Evolutionary conservation across 2,797 vertebrate genomes (phyloP), one percentile per base, ranked within the genome.

Genomic region (Alauda arvensis): DNA sequence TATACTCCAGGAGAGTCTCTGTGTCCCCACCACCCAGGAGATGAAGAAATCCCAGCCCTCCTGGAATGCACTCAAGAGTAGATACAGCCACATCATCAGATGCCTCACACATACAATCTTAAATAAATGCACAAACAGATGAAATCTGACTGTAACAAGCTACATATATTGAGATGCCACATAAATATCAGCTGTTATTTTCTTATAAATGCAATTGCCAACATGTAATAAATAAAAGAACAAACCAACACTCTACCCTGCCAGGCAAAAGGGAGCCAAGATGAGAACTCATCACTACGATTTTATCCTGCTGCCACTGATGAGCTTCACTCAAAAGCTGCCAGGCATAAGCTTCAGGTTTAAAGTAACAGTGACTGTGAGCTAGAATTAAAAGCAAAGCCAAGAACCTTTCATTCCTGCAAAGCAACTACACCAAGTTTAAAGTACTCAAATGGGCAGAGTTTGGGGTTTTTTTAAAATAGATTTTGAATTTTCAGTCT

Each of bases 161-260:
- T 52, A 77, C 55, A 52, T 87, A 62, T 62, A 91, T 52, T 79
- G 63, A 88, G 59, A 83, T 88, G 92, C 8, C 77, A 83, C 74
- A 78, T 85, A 94, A 92, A 94, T 91, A 94, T 83, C 89, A 94
- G 88, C 88, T 93, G 89, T 93, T 94, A 91, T 94, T 94, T 94
- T 89, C 88, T 91, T 84, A 95, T 88, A 89, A 93, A 95, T 86
- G 88, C 66, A 80, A 89, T 79, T 91, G 89, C 85, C 75, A 94
- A 79, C 3, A 3, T 79, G 66, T 74, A 94, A 89, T 87, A 91
- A 93, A 92, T 92, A 88, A 93, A 94, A 92, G 82, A 94, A 94
- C 86, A 89, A 94, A 90, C 66, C 77, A 80, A 86, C 66, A 65
- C 74, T 68, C 40, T 60, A 84, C 42, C 25, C 66, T 94, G 92